These are phyloP conservation scores for Xenops minutus DNA, from an alignment of 2,797 vertebrate species.

Conservation along the genomic window DNA sequence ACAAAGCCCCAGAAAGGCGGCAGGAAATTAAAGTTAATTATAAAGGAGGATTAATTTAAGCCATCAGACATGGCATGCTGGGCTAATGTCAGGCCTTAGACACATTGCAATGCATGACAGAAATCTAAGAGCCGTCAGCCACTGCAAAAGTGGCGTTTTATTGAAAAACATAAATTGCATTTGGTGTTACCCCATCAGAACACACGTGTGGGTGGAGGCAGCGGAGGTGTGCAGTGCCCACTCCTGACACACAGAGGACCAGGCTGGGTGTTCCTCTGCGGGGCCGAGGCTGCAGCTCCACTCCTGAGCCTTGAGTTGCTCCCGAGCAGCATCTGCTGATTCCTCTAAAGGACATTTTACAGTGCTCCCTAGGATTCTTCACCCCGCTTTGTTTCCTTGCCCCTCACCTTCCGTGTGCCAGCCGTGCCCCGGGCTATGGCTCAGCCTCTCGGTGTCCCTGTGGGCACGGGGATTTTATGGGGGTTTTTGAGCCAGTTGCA, in stretches of 20 bases:
- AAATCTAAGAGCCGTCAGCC: conserved; percentile 37
- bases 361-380: fast-evolving
- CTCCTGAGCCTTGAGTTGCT: background rate
- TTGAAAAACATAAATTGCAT: conserved; percentile 44
- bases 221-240: background rate
- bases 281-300: fast-evolving
- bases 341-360: background rate
- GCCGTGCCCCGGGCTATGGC: background rate
- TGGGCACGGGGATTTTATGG: fast-evolving
- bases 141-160: conserved; percentile 40
- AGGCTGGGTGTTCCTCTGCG: fast-evolving
- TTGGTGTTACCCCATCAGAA: conserved; percentile 46
- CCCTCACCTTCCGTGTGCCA: fast-evolving
- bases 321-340: fast-evolving
- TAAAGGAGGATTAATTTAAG: conserved; percentile 75
- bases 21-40: conserved; percentile 75
- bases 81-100: conserved; percentile 70
- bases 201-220: background rate
- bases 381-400: background rate
- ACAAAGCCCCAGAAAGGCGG: conserved; percentile 63
- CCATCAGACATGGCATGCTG: conserved; percentile 69
- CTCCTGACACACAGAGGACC: fast-evolving
- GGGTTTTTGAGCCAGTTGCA: background rate
- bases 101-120: conserved; percentile 49
- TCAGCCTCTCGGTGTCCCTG: background rate